These are phyloP conservation scores for Caenorhabditis angaria DNA, from an alignment of 2,888 invertebrate species.

Conservation along the genomic window DNA sequence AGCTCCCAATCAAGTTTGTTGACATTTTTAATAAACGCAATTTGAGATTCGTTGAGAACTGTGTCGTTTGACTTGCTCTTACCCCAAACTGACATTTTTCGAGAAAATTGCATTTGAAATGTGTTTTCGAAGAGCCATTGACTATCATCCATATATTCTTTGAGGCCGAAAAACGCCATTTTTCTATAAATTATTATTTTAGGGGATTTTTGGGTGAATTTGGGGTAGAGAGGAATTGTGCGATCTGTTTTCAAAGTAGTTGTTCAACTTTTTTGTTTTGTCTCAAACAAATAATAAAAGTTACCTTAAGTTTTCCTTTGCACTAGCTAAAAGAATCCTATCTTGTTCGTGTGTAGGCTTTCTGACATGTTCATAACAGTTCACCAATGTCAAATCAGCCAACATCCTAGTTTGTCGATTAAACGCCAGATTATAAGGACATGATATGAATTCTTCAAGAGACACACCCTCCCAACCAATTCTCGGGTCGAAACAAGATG, in stretches of 20 bases:
- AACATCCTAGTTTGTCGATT: slow-evolving; percentile 98
- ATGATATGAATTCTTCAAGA: slow-evolving; percentile 88
- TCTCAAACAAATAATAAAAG: neutral
- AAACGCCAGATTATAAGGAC: slow-evolving; percentile 90
- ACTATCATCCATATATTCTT: slow-evolving; percentile 85
- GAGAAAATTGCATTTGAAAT: slow-evolving; percentile 80
- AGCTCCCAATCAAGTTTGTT: slow-evolving; percentile 91
- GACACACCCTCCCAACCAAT: slow-evolving; percentile 80
- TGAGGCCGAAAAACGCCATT: slow-evolving; percentile 96
- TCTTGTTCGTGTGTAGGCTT: slow-evolving; percentile 43
- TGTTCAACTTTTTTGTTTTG: slow-evolving; percentile 1
- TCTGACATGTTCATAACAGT: slow-evolving; percentile 80
- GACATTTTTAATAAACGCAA: slow-evolving; percentile 77
- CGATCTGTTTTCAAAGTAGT: no score
- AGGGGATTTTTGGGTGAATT: neutral
- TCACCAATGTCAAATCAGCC: slow-evolving; percentile 90
- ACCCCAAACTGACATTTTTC: slow-evolving; percentile 63
- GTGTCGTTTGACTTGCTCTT: slow-evolving; percentile 84
- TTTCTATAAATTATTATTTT: slow-evolving; percentile 70
- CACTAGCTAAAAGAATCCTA: slow-evolving; percentile 86
- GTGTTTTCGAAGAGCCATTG: slow-evolving; percentile 85
- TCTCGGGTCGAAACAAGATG: slow-evolving; percentile 75
- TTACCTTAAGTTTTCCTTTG: slow-evolving; percentile 78
- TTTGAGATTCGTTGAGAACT: slow-evolving; percentile 81
- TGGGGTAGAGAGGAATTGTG: no score